Percentiles rank a stretch among this genome's conserved stretches.
phyloP scores from a whole-genome alignment of 2,113 vertebrate species.

The Corapipo altera region DNA sequence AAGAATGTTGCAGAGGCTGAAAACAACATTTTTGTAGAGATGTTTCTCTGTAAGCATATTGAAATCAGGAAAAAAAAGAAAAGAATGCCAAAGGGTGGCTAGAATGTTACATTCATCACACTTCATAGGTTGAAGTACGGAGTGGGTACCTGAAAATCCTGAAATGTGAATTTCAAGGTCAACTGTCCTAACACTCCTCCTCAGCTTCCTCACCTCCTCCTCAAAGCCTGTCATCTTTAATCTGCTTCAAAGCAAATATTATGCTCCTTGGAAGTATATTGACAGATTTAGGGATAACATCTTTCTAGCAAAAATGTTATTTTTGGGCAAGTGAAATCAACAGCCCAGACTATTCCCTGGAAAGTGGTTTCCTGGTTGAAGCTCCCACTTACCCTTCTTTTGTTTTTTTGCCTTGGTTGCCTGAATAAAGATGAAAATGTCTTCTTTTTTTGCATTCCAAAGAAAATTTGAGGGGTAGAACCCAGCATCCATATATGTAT shows the following conservation, averaged over 20 bases:
- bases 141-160: neutral
- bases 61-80: neutral
- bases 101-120: neutral
- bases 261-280: neutral
- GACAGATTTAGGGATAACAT: neutral
- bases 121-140: rapidly evolving
- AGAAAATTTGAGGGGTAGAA: neutral
- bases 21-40: neutral
- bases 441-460: neutral
- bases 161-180: neutral
- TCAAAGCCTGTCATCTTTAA: neutral
- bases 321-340: neutral
- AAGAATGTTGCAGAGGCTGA: neutral
- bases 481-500: neutral
- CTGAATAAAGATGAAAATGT: neutral
- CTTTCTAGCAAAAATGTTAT: neutral
- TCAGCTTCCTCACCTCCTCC: neutral
- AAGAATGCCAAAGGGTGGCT: neutral
- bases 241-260: neutral
- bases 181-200: neutral
- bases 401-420: neutral
- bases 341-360: neutral
- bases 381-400: neutral
- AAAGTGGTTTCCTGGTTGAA: neutral
- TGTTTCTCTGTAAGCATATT: neutral